These are phyloP conservation scores for Drosophila heteroneura DNA, from an alignment of 2,888 invertebrate genomes.

Conservation along the genomic window DNA sequence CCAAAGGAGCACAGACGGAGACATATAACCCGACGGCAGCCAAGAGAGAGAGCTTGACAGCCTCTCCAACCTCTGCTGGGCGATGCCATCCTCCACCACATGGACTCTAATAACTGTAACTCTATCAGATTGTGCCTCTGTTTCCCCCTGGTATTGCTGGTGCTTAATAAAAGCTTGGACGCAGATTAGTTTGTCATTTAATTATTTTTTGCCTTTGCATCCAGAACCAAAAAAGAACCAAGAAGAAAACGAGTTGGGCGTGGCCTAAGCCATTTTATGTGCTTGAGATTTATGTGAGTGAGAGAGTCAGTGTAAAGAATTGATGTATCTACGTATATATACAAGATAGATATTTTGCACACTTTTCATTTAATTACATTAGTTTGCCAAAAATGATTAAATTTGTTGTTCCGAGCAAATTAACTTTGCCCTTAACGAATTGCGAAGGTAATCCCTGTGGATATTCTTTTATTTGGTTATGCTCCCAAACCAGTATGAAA, in stretches of 20 bases:
- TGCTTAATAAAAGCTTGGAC: slow-evolving; percentile 77
- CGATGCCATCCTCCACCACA: slow-evolving; percentile 4
- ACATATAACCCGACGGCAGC: slow-evolving; percentile 26
- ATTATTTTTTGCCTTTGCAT: slow-evolving; percentile 78
- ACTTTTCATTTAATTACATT: slow-evolving; percentile 77
- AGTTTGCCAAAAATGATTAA: slow-evolving; percentile 74
- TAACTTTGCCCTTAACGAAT: slow-evolving; percentile 40
- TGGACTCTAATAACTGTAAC: slow-evolving; percentile 36
- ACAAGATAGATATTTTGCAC: slow-evolving; percentile 33
- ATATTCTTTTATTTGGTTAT: slow-evolving; percentile 53
- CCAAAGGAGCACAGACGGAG: slow-evolving; percentile 28
- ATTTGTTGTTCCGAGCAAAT: slow-evolving; percentile 56
- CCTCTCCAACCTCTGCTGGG: slow-evolving; percentile 1
- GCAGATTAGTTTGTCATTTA: slow-evolving; percentile 85
- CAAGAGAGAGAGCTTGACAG: slow-evolving; percentile 13
- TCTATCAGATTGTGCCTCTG: slow-evolving; percentile 42
- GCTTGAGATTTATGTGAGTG: slow-evolving; percentile 23
- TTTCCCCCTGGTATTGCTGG: slow-evolving; percentile 31
- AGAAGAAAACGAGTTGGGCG: slow-evolving; percentile 19
- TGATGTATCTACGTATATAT: slow-evolving; percentile 22
- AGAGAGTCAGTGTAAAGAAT: slow-evolving; percentile 3
- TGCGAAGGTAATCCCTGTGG: slow-evolving; percentile 62
- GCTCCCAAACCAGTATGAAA: neutral
- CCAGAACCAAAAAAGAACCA: slow-evolving; percentile 17
- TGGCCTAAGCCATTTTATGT: slow-evolving; percentile 16